These are phyloP conservation scores for Ochropleura plecta DNA, from an alignment of 2,888 invertebrate genomes.

Conservation along the genomic window DNA sequence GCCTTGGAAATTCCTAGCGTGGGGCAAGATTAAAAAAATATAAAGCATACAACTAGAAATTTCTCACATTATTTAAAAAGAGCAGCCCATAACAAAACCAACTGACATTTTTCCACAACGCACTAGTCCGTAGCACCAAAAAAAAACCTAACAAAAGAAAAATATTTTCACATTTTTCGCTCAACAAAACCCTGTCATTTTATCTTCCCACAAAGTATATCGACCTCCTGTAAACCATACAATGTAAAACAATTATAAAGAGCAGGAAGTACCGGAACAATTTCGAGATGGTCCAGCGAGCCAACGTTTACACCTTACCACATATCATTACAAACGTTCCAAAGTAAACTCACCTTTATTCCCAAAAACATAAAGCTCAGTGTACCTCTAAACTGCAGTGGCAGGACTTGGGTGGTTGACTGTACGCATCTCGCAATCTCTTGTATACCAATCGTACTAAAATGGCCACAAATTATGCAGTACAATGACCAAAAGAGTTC, in stretches of 20 bases:
- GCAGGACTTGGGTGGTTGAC: slow-evolving; percentile 51
- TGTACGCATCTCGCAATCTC: slow-evolving; percentile 75
- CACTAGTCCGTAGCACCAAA: slow-evolving; percentile 51
- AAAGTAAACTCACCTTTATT: slow-evolving; percentile 52
- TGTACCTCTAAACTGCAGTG: neutral
- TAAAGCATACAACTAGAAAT: slow-evolving; percentile 1
- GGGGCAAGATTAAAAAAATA: no score
- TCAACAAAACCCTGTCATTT: slow-evolving; percentile 59
- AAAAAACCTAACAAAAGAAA: slow-evolving; percentile 57
- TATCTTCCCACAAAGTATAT: slow-evolving; percentile 71
- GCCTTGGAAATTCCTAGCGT: no score
- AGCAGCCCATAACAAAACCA: slow-evolving; percentile 1
- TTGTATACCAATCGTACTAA: slow-evolving; percentile 72
- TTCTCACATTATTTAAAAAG: slow-evolving; percentile 12
- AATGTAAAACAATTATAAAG: slow-evolving; percentile 72
- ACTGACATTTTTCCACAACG: slow-evolving; percentile 15
- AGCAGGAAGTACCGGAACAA: slow-evolving; percentile 78
- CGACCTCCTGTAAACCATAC: slow-evolving; percentile 69
- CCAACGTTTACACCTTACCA: slow-evolving; percentile 67
- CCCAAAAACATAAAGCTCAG: slow-evolving; percentile 1
- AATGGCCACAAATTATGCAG: slow-evolving; percentile 74
- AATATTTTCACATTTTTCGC: slow-evolving; percentile 62
- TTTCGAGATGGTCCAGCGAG: slow-evolving; percentile 83
- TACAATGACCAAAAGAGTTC: slow-evolving; percentile 71
- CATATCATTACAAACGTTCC: slow-evolving; percentile 6